Conservation (phyloP, 2,888 invertebrate species). For the Stomorhina lunata region DNA sequence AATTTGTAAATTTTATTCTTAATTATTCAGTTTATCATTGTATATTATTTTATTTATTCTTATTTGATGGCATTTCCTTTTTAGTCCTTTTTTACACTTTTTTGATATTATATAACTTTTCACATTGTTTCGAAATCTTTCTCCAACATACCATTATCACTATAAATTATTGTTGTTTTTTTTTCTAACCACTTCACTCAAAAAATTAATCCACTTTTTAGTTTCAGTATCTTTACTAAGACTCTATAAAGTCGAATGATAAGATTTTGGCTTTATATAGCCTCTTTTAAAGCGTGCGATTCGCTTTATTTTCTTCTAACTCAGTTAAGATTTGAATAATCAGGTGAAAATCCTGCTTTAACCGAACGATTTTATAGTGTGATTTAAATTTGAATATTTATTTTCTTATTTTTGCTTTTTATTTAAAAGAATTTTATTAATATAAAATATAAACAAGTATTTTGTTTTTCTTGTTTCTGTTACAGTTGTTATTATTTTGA, state of each 20-base stretch:
- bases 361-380: conserved; percentile 37
- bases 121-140: neutral
- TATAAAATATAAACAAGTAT: conserved; percentile 75
- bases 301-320: conserved; percentile 7
- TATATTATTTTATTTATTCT: too few species aligned
- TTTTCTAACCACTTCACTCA: conserved; percentile 50
- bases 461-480: conserved; percentile 75
- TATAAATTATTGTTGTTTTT: conserved; percentile 35
- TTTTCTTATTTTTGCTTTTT: conserved; percentile 32
- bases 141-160: conserved; percentile 75
- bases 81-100: neutral
- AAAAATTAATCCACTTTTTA: conserved; percentile 9
- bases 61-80: neutral
- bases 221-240: conserved; percentile 28
- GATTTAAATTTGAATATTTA: conserved; percentile 74
- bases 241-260: conserved; percentile 38
- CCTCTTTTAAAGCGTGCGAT: conserved; percentile 44
- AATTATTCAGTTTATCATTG: too few species aligned
- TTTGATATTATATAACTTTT: neutral
- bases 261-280: conserved; percentile 47
- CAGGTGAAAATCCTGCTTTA: conserved; percentile 73
- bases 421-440: conserved; percentile 2
- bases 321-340: conserved; percentile 17
- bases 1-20: too few species aligned
- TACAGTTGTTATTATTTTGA: conserved; percentile 57